Percentiles rank a stretch among this genome's conserved stretches.
These are phyloP conservation scores for Sebastolobus alascanus DNA, from an alignment of 2,797 vertebrate genomes.

Conservation along the genomic window DNA sequence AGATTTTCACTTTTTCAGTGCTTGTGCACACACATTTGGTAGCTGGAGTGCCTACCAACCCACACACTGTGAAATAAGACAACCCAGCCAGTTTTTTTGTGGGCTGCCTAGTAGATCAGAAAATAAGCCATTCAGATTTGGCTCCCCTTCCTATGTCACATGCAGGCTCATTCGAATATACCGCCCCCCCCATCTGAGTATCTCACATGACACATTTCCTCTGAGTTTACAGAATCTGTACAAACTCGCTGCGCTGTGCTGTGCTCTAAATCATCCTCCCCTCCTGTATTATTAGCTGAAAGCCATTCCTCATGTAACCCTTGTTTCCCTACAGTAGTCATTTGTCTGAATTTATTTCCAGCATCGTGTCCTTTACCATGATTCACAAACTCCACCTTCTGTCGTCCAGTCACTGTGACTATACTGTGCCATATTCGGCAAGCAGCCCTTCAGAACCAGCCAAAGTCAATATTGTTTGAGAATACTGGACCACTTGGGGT, in stretches of 20 bases:
- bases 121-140: too few species aligned
- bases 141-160: too few species aligned
- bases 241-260: background rate
- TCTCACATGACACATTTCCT: slow-evolving; percentile 2
- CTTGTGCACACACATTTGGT: too few species aligned
- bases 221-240: background rate
- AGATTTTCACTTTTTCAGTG: too few species aligned
- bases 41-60: too few species aligned
- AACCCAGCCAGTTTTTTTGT: too few species aligned
- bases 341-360: background rate
- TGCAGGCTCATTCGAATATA: too few species aligned
- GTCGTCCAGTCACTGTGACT: background rate
- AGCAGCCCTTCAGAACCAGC: background rate
- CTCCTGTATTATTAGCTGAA: background rate
- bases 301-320: background rate
- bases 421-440: background rate
- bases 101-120: too few species aligned
- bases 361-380: background rate
- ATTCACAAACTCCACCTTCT: background rate
- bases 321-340: slow-evolving; percentile 1
- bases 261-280: background rate
- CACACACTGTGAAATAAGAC: too few species aligned
- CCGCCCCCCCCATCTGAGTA: too few species aligned
- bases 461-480: background rate
- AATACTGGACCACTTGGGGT: background rate